phyloP scores from a whole-genome alignment of 2,888 invertebrate genomes.

The Drosophila flavopinicola region DNA sequence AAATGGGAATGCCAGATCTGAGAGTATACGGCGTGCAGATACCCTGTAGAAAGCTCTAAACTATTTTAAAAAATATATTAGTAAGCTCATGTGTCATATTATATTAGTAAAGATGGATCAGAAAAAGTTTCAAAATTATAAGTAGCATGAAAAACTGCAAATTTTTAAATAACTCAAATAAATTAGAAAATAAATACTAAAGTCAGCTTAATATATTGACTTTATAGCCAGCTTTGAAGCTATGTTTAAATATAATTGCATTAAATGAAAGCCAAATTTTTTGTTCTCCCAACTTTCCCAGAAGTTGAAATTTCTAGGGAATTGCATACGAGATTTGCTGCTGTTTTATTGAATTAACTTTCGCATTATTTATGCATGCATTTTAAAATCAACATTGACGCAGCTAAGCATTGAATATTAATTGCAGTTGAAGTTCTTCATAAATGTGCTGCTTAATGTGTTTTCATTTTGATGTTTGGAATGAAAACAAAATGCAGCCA shows the following conservation, averaged over 20 bases:
- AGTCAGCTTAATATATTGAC: no score
- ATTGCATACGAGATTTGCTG: not conserved
- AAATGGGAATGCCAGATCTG: conserved; percentile 2
- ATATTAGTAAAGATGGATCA: no score
- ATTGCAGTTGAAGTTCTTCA: conserved; percentile 8
- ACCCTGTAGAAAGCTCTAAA: not conserved
- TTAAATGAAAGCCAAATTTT: no score
- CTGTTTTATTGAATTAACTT: not conserved
- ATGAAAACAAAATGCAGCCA: not conserved
- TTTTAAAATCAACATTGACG: conserved; percentile 13
- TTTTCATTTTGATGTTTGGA: conserved; percentile 14
- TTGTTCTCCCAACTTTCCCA: no score
- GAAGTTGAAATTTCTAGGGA: no score
- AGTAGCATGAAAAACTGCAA: no score
- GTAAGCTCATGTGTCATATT: no score
- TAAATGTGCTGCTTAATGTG: not conserved
- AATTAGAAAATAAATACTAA: no score
- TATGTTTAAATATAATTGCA: no score
- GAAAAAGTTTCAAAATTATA: no score
- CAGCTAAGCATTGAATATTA: conserved; percentile 17
- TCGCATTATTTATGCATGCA: conserved; percentile 4
- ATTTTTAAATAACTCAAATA: no score
- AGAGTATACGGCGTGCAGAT: not conserved
- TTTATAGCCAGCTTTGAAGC: no score
- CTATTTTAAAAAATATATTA: not conserved